A percentile compares a stretch with the other conserved stretches of the same genome.
These are phyloP conservation scores for Nomada goodeniana DNA, from an alignment of 2,888 invertebrate genomes.

Conservation along the genomic window DNA sequence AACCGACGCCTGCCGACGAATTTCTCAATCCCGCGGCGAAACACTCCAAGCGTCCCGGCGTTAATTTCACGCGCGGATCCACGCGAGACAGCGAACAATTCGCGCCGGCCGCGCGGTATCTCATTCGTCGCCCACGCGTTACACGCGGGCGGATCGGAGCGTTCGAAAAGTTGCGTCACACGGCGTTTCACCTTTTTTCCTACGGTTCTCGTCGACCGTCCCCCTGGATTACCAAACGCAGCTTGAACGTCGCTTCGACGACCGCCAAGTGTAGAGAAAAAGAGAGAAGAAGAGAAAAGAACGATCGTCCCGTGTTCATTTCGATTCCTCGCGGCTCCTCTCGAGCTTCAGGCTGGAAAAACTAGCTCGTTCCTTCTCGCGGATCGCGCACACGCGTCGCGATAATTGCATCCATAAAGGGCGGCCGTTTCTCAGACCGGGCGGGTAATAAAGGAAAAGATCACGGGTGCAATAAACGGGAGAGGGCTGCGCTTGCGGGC, in stretches of 20 bases:
- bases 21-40: slow-evolving; percentile 5
- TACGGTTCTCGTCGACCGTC: slow-evolving; percentile 14
- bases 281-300: neutral
- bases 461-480: slow-evolving; percentile 66
- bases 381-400: slow-evolving; percentile 41
- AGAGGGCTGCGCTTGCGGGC: slow-evolving; percentile 45
- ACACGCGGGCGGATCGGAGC: neutral
- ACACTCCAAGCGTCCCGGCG: slow-evolving; percentile 2
- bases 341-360: slow-evolving; percentile 14
- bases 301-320: neutral
- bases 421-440: slow-evolving; percentile 34
- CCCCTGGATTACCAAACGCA: slow-evolving; percentile 29
- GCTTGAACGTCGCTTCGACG: slow-evolving; percentile 20
- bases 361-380: slow-evolving; percentile 33
- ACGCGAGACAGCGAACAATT: slow-evolving; percentile 37
- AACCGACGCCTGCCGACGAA: neutral
- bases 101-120: slow-evolving; percentile 14
- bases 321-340: slow-evolving; percentile 19
- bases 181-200: slow-evolving; percentile 50
- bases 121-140: slow-evolving; percentile 33
- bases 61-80: slow-evolving; percentile 47
- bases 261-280: neutral
- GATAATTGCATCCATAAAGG: slow-evolving; percentile 70
- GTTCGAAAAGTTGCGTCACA: slow-evolving; percentile 50
- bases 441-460: slow-evolving; percentile 69